phyloP scores from a whole-genome alignment of 2,113 vertebrate genomes.

The Heterotis niloticus region DNA sequence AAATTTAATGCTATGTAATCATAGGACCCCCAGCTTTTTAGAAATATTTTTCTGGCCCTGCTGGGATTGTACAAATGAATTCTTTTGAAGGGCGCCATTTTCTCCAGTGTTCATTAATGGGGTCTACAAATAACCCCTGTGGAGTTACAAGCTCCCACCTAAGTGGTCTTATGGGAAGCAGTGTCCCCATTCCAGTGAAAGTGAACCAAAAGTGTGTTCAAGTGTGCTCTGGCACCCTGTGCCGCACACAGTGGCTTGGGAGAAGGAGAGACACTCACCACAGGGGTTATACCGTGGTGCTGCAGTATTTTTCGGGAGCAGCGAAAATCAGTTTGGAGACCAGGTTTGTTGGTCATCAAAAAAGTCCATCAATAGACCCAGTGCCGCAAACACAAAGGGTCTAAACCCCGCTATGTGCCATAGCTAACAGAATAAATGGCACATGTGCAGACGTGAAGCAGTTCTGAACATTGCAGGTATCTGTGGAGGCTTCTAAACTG shows the following conservation, averaged over 20 bases:
- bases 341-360: too few relatives aligned
- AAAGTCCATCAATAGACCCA: too few relatives aligned
- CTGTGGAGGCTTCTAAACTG: background rate
- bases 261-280: background rate
- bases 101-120: slow-evolving; percentile 1
- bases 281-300: too few relatives aligned
- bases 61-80: background rate
- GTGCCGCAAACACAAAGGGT: too few relatives aligned
- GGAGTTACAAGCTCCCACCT: background rate
- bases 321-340: too few relatives aligned
- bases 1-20: background rate
- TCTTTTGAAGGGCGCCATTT: background rate
- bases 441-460: too few relatives aligned
- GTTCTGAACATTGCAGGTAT: background rate
- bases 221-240: background rate
- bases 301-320: too few relatives aligned
- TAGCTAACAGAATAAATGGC: too few relatives aligned
- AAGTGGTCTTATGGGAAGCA: slow-evolving; percentile 17
- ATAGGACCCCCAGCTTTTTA: too few relatives aligned
- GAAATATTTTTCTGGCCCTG: too few relatives aligned
- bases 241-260: background rate
- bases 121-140: background rate
- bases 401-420: too few relatives aligned
- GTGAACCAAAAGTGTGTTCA: background rate
- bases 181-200: slow-evolving; percentile 11